A percentile compares a stretch with the other conserved stretches of the same genome.
Conservation (phyloP, 2,888 invertebrate genomes). For the Phyllotreta striolata region DNA sequence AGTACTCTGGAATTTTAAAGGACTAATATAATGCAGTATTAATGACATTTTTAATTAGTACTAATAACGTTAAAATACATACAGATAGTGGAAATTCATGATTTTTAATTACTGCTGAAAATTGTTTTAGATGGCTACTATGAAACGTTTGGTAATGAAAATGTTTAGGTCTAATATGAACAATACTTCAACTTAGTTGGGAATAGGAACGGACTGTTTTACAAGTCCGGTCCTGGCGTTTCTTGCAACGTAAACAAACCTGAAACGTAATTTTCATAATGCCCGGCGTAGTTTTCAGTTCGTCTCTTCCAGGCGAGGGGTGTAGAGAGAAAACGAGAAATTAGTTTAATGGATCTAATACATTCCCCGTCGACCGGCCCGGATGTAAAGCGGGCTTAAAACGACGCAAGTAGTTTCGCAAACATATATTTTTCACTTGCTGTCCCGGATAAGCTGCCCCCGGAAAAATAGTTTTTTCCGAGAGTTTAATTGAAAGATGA, state of each 20-base stretch:
- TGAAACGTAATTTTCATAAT: constrained; percentile 22
- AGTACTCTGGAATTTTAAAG: no score
- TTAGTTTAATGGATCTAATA: constrained; percentile 22
- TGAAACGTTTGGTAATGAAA: no score
- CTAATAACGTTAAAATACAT: no score
- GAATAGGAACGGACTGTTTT: no score
- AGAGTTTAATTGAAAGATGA: constrained; percentile 4
- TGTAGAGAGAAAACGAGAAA: background rate
- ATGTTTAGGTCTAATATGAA: no score
- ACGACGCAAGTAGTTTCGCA: constrained; percentile 20
- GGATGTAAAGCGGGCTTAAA: constrained; percentile 18
- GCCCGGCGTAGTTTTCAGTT: constrained; percentile 17
- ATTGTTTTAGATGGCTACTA: no score
- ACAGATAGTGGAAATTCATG: no score
- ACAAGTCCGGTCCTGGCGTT: no score
- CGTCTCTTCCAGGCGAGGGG: background rate
- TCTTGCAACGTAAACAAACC: background rate
- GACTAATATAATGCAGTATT: no score
- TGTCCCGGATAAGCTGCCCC: background rate
- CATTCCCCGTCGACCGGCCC: constrained; percentile 17
- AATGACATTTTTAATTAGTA: no score
- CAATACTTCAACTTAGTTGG: no score
- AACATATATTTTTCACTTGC: constrained; percentile 20
- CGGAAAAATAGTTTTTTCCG: constrained; percentile 1
- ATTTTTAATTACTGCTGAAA: no score